phyloP scores from a whole-genome alignment of 2,797 vertebrate genomes.

The Molossus molossus region DNA sequence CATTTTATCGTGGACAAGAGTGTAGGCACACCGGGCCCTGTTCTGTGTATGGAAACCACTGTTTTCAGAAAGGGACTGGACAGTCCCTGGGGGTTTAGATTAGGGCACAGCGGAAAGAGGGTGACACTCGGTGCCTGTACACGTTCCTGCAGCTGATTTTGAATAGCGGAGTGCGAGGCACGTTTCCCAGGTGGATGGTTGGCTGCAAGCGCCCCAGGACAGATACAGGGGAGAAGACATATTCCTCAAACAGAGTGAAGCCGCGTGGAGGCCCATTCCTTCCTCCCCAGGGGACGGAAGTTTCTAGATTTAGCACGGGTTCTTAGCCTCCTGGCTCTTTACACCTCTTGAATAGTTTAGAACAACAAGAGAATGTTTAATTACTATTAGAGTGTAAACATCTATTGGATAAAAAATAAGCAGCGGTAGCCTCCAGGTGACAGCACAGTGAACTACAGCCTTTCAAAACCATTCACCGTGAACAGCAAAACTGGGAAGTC shows the following conservation, averaged over 20 bases:
- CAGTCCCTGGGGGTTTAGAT: background rate
- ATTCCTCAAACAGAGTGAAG: background rate
- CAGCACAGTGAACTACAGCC: background rate
- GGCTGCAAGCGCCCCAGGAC: background rate
- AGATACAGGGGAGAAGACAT: background rate
- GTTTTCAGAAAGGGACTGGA: conserved; percentile 41
- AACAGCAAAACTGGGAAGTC: background rate
- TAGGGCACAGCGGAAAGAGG: conserved; percentile 23
- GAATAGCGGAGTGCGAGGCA: conserved; percentile 55
- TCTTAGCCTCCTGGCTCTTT: conserved; percentile 12
- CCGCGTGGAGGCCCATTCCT: background rate
- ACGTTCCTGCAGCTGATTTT: conserved; percentile 55
- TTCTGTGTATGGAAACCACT: background rate
- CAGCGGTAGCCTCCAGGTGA: background rate
- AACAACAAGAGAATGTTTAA: conserved; percentile 10
- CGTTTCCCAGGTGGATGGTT: background rate
- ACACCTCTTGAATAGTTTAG: background rate
- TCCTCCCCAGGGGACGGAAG: background rate
- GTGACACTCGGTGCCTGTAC: background rate
- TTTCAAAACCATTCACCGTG: background rate
- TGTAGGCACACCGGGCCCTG: too few species aligned
- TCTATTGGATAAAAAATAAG: background rate
- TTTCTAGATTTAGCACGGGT: background rate
- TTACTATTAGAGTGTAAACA: background rate
- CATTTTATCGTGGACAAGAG: background rate